Percentiles rank a stretch among this genome's conserved stretches.
Evolutionary conservation across 2,797 vertebrate genomes (phyloP).

Genomic region (Platyrinchus mystaceus): DNA sequence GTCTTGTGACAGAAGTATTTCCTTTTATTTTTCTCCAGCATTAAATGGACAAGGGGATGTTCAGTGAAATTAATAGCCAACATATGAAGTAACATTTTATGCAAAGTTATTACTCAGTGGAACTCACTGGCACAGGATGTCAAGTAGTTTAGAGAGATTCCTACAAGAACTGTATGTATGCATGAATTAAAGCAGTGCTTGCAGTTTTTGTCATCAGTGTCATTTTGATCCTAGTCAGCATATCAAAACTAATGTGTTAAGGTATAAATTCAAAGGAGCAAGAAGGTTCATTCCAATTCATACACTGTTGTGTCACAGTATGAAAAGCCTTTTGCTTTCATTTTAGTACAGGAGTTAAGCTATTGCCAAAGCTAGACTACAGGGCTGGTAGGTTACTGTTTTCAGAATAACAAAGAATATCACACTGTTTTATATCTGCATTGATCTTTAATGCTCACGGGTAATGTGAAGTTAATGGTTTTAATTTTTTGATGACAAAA

Average conservation of each 20-base stretch:
- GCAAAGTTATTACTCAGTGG: neutral
- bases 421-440: neutral
- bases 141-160: neutral
- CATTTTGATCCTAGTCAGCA: constrained; percentile 21
- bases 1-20: neutral
- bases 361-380: neutral
- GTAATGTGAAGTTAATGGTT: constrained; percentile 26
- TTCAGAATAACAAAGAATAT: neutral
- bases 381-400: neutral
- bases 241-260: neutral
- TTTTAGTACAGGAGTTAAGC: neutral
- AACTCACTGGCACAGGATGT: neutral
- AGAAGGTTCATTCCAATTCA: neutral
- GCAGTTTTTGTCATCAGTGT: neutral
- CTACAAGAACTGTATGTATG: neutral
- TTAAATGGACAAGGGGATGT: neutral
- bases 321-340: constrained; percentile 34
- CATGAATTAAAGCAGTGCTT: constrained; percentile 22
- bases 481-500: constrained; percentile 19
- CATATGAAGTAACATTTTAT: neutral
- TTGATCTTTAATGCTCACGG: constrained; percentile 1
- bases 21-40: neutral
- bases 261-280: neutral
- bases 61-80: constrained; percentile 49
- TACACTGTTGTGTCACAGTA: neutral